Evolutionary conservation across 1,140 invertebrate genomes (phyloP).

Genomic region (Micrasema longulum): DNA sequence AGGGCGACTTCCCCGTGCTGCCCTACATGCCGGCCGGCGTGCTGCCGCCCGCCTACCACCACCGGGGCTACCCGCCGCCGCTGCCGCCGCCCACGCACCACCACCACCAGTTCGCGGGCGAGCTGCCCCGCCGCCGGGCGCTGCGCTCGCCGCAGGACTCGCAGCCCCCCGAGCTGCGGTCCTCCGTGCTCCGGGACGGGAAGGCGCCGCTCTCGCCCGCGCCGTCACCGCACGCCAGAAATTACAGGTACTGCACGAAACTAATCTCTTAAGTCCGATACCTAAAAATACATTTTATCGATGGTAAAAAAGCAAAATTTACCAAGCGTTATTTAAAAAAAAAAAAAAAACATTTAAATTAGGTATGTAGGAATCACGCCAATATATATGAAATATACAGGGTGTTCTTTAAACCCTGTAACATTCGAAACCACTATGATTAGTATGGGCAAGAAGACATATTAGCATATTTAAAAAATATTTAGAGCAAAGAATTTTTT

Average conservation of each 20-base stretch:
- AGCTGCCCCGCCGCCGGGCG: constrained; percentile 52
- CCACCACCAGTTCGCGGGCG: constrained; percentile 54
- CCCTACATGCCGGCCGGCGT: constrained; percentile 65
- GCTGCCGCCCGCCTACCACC: constrained; percentile 64
- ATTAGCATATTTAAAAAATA: no score
- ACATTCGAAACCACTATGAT: no score
- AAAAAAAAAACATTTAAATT: no score
- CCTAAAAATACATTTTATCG: no score
- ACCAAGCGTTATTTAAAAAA: no score
- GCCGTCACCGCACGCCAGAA: constrained; percentile 71
- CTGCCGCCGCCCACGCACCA: constrained; percentile 72
- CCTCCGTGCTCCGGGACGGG: constrained; percentile 66
- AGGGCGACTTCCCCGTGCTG: constrained; percentile 68
- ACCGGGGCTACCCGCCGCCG: constrained; percentile 66
- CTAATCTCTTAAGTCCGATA: no score
- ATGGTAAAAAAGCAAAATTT: no score
- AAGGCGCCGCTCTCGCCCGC: constrained; percentile 70
- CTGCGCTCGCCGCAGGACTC: constrained; percentile 64
- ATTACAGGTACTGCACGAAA: constrained; percentile 64
- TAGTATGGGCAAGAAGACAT: no score
- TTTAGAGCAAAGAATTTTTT: no score
- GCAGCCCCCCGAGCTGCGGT: constrained; percentile 63
- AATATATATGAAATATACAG: no score
- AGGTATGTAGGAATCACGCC: no score
- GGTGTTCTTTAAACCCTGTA: no score